Percentiles rank a stretch among this genome's conserved stretches.
Conservation (phyloP, 2,113 vertebrate species). For the Corynorhinus townsendii region DNA sequence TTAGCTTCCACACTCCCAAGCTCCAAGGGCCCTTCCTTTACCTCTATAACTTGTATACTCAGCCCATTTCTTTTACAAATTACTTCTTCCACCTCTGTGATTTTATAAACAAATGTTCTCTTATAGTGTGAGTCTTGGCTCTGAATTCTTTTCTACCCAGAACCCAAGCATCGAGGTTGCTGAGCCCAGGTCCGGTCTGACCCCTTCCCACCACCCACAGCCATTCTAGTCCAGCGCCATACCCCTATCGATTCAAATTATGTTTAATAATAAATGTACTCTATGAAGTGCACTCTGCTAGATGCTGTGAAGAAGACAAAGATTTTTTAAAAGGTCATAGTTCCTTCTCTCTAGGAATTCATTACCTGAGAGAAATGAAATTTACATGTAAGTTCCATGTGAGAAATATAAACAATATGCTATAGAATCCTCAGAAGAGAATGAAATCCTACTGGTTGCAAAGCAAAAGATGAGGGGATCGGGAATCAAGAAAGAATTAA, state of each 20-base stretch:
- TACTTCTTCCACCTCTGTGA: too few species aligned
- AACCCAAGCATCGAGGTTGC: too few species aligned
- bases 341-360: slow-evolving; percentile 22
- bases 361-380: background rate
- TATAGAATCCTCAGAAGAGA: background rate
- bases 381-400: background rate
- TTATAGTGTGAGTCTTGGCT: too few species aligned
- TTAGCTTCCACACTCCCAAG: too few species aligned
- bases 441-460: background rate
- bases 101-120: too few species aligned
- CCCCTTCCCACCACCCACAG: too few species aligned
- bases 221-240: background rate
- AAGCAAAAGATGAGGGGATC: background rate
- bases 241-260: background rate
- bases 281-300: background rate
- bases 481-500: background rate
- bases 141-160: too few species aligned
- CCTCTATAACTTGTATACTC: too few species aligned
- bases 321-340: background rate
- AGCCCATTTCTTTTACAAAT: too few species aligned
- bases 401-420: background rate
- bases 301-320: background rate
- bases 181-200: too few species aligned
- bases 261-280: background rate
- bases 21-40: too few species aligned